Base-by-base conservation (phyloP, 2,888 invertebrate genomes). In the Exephanes ischioxanthus region DNA sequence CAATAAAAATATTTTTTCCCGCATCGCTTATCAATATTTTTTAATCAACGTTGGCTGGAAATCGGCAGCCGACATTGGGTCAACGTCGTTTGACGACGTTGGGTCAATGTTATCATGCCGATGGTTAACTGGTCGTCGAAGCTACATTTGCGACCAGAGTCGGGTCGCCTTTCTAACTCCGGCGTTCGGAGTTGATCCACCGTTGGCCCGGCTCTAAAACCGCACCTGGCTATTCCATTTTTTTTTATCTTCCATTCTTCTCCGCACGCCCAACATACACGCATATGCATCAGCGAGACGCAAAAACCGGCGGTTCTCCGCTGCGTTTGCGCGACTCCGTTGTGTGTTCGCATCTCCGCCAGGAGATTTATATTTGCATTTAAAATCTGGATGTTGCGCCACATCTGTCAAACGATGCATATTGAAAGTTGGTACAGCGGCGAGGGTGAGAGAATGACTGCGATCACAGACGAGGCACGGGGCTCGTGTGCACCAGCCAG, bases 281-380 rank as follows among this genome's bases (percentile, higher is more conserved):
- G 53, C 37, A 58, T 72, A 63, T 41, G 70, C 68, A 19, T 68
- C 78, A 41, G 19, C n/a, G 19, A 9, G 41, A 66, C 55, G 55
- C 41, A 53, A 51, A 63, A 80, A 26, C 37, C 22, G 19, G 3
- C 33, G 22, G 51, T 11, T 51, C 70, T 58, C 19, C 77, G 48
- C 30, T 30, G 48, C 26, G 63, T 70, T 84, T 48, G 70, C 68
- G 33, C 76, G 55, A 55, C 76, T 80, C 66, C 30, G 79, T 68
- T 67, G 71, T 82, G 51, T 73, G 48, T 58, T 53, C 75, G 61
- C 22, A 9, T 61, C 55, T 73, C 55, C 37, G 51, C 41, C 63
- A 76, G 37, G 86, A 88, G 88, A 90, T 90, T 90, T 87, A 86
- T 89, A 90, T 91, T 91, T 91, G 89, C 88, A 90, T 91, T 90